Evolutionary conservation across 2,888 invertebrate species (phyloP).

Genomic region (Schizotus pectinicornis): DNA sequence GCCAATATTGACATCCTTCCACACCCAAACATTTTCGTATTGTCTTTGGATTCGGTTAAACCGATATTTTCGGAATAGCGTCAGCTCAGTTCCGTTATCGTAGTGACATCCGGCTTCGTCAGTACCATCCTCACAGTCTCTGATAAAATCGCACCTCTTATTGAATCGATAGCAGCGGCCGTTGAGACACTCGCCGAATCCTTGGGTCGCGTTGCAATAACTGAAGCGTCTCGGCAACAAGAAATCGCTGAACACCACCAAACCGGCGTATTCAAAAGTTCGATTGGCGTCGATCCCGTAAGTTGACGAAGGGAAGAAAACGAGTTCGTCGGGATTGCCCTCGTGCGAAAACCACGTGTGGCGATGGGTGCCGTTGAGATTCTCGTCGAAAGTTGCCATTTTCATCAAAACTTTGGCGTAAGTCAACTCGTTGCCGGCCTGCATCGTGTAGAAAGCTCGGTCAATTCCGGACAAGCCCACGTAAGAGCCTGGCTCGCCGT

Average conservation of each 20-base stretch:
- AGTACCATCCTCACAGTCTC: conserved; percentile 83
- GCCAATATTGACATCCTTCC: conserved; percentile 92
- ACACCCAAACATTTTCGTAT: conserved; percentile 95
- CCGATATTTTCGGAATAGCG: conserved; percentile 79
- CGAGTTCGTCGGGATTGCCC: conserved; percentile 83
- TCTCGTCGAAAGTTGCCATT: conserved; percentile 87
- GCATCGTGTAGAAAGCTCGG: conserved; percentile 88
- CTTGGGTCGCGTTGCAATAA: conserved; percentile 74
- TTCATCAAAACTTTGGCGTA: conserved; percentile 86
- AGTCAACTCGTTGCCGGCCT: conserved; percentile 88
- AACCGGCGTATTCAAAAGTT: conserved; percentile 89
- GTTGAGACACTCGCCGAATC: conserved; percentile 80
- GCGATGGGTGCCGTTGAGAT: conserved; percentile 81
- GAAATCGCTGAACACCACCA: conserved; percentile 91
- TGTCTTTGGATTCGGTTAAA: conserved; percentile 89
- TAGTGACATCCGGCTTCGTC: conserved; percentile 81
- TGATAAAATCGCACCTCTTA: conserved; percentile 75
- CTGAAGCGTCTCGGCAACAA: conserved; percentile 71
- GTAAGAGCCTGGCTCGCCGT: conserved; percentile 93
- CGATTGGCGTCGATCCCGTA: conserved; percentile 93
- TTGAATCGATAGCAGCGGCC: conserved; percentile 76
- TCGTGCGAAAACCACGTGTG: conserved; percentile 86
- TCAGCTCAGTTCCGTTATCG: conserved; percentile 72
- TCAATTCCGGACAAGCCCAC: conserved; percentile 92
- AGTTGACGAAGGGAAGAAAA: conserved; percentile 87